Percentiles rank a stretch among this genome's conserved stretches.
Conservation (phyloP, 2,113 vertebrate species). For the Glareola pratincola region DNA sequence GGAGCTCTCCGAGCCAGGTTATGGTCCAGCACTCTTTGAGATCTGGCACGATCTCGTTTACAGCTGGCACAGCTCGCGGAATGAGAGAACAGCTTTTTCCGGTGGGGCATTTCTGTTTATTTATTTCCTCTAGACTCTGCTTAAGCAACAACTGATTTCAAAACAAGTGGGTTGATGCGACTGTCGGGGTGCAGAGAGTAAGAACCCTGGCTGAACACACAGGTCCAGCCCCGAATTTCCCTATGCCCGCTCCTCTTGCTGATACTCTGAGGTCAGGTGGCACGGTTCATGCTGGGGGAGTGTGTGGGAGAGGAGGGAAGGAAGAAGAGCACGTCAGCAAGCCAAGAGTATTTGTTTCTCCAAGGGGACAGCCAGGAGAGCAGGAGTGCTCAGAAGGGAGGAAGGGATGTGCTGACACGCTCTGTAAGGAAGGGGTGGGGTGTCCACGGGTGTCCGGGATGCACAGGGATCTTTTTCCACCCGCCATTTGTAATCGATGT, state of each 20-base stretch:
- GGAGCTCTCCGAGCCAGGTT: neutral
- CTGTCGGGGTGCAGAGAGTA: neutral
- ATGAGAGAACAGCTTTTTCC: neutral
- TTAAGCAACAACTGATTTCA: neutral
- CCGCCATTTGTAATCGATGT: fast-evolving
- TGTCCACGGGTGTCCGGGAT: neutral
- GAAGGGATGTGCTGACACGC: neutral
- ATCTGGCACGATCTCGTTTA: neutral
- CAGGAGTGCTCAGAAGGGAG: neutral
- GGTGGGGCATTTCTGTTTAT: neutral
- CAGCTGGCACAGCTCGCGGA: neutral
- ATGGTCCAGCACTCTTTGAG: neutral
- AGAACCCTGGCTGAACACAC: neutral
- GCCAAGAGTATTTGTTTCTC: neutral
- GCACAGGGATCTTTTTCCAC: fast-evolving
- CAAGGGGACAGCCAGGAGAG: neutral
- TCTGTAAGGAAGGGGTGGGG: neutral
- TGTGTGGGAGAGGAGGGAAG: neutral
- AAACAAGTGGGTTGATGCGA: neutral
- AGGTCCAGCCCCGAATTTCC: neutral
- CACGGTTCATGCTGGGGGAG: neutral
- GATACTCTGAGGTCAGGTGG: neutral
- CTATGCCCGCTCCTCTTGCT: neutral
- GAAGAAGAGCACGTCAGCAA: neutral
- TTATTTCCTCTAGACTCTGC: neutral